Conservation (phyloP, 2,888 invertebrate genomes). For the Ormyrus nitidulus region DNA sequence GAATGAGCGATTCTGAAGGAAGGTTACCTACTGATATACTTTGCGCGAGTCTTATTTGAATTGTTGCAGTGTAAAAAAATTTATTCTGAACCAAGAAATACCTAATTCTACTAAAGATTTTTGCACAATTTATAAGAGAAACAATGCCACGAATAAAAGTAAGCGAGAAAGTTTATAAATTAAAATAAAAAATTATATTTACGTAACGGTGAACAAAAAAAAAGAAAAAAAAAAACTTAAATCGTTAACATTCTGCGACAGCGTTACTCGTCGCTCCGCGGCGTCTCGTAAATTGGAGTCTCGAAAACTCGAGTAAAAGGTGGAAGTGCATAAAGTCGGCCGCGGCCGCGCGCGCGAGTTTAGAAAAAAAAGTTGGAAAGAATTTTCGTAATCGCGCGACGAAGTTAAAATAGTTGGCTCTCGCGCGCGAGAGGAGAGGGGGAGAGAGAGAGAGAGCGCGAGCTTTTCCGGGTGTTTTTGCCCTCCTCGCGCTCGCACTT, state of each 20-base stretch:
- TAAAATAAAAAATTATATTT: too few relatives aligned
- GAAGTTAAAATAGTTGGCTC: constrained; percentile 38
- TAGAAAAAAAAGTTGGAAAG: constrained; percentile 5
- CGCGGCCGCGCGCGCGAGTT: background rate
- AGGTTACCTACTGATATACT: too few relatives aligned
- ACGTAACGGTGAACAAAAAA: too few relatives aligned
- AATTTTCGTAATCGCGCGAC: constrained; percentile 19
- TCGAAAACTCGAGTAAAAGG: background rate
- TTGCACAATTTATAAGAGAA: too few relatives aligned
- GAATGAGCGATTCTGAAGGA: too few relatives aligned
- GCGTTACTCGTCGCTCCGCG: constrained; percentile 9
- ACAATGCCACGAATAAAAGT: too few relatives aligned
- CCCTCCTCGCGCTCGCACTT: constrained; percentile 10
- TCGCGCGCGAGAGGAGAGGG: background rate
- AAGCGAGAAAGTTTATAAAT: too few relatives aligned
- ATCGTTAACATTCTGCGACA: constrained; percentile 6
- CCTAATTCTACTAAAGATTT: too few relatives aligned
- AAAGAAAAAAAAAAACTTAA: background rate
- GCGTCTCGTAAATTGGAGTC: constrained; percentile 18
- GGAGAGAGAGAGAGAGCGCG: too few relatives aligned
- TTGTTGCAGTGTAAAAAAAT: too few relatives aligned
- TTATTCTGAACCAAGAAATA: too few relatives aligned
- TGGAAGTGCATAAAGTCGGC: background rate
- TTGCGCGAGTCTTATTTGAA: too few relatives aligned
- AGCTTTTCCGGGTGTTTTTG: constrained; percentile 13